Evolutionary conservation across 2,113 vertebrate genomes (phyloP).

Genomic region (Anoplopoma fimbria): DNA sequence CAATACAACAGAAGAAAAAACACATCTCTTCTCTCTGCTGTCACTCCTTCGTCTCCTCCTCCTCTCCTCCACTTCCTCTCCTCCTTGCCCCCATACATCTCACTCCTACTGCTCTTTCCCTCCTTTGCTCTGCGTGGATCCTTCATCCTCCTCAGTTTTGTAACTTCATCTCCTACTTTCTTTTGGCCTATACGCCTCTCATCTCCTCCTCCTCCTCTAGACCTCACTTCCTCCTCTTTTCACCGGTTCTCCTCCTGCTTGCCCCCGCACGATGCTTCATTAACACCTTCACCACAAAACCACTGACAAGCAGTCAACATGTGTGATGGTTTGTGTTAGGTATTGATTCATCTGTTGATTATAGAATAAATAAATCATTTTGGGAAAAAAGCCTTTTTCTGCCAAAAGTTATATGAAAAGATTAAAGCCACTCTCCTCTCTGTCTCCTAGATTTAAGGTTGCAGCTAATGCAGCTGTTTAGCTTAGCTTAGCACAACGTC

Average conservation of each 20-base stretch:
- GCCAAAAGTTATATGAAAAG: not conserved
- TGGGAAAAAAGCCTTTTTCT: not conserved
- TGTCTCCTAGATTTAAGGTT: not conserved
- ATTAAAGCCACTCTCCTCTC: not conserved
- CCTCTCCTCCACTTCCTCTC: slow-evolving; percentile 2
- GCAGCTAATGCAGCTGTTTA: not conserved
- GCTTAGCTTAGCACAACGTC: slow-evolving; percentile 7
- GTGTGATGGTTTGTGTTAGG: not conserved
- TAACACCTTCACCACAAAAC: not conserved
- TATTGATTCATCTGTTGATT: not conserved
- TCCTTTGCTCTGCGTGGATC: not conserved
- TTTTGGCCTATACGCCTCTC: slow-evolving; percentile 10
- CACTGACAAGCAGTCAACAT: not conserved
- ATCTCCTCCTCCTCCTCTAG: slow-evolving; percentile 13
- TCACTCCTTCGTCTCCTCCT: not conserved
- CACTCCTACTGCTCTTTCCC: slow-evolving; percentile 3
- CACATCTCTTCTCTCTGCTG: slow-evolving; percentile 22
- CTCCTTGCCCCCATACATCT: slow-evolving; percentile 1
- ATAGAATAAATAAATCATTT: not conserved
- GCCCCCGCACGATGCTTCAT: not conserved
- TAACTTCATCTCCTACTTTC: slow-evolving; percentile 4
- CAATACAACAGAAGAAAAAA: slow-evolving; percentile 12
- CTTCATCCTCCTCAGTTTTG: slow-evolving; percentile 24
- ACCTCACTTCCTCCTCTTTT: slow-evolving; percentile 5
- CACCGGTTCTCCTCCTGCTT: slow-evolving; percentile 10